Evolutionary conservation across 23 tunicate genomes (phyloP).

Genomic region (Pegea sp.): DNA sequence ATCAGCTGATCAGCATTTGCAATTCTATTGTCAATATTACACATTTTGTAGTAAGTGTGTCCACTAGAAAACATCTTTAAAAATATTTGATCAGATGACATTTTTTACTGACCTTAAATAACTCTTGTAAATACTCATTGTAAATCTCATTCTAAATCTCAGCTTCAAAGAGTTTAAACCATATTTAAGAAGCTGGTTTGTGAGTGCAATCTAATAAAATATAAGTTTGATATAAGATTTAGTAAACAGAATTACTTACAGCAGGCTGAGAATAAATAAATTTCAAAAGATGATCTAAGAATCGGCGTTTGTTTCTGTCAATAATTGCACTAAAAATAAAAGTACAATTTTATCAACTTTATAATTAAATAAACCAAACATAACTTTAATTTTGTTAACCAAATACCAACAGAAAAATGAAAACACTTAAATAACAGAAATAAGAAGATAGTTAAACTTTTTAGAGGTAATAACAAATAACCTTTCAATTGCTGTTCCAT

Average conservation of each 20-base stretch:
- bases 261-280: slow-evolving; percentile 69
- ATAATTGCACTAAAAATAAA: slow-evolving; percentile 40
- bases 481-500: slow-evolving; percentile 92
- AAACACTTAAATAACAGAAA: too few species aligned
- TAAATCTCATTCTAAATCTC: slow-evolving; percentile 52
- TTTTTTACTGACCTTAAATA: slow-evolving; percentile 15
- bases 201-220: slow-evolving; percentile 36
- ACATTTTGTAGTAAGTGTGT: slow-evolving; percentile 84
- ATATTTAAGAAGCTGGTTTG: slow-evolving; percentile 73
- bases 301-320: slow-evolving; percentile 32
- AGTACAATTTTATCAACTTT: neutral
- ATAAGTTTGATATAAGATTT: neutral
- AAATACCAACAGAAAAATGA: too few species aligned
- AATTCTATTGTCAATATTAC: slow-evolving; percentile 80
- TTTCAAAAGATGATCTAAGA: slow-evolving; percentile 40
- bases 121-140: slow-evolving; percentile 43
- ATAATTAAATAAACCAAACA: neutral
- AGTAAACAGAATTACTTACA: slow-evolving; percentile 1
- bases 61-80: slow-evolving; percentile 8
- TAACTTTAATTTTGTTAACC: too few species aligned
- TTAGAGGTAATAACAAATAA: too few species aligned
- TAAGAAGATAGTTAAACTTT: too few species aligned
- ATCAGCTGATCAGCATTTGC: slow-evolving; percentile 80
- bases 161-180: slow-evolving; percentile 72
- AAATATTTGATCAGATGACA: neutral